Base-by-base conservation (phyloP, 2,888 invertebrate genomes). In the Drosophila pseudotakahashii region DNA sequence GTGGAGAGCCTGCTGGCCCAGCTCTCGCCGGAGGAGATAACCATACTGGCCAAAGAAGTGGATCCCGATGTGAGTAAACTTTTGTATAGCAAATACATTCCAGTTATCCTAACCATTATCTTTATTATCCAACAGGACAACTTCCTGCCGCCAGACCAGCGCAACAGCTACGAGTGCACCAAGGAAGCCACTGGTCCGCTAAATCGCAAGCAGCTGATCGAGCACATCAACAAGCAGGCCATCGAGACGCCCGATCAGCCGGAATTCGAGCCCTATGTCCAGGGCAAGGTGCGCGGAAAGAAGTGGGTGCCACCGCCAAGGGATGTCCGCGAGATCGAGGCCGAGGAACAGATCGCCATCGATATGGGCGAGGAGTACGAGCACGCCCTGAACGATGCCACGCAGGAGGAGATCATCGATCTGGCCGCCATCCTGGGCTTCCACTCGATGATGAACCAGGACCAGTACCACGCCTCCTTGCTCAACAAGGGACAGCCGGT, bases 371-470 rank as follows among this genome's bases (percentile, higher is more conserved):
- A 98, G 90, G 98, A 98, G 91, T 98, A 98, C 91, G 98, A 98
- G 91, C 94, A 95, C 89, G 98, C 98, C n/a, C 94, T 99, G 75
- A 94, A 94, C 41, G 94, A 94, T 89, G 98, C 98, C 57, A 94
- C 97, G 79, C 98, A 98, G 93, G 97, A 98, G 92, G 98, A 99
- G 94, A 97, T 99, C 89, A 99, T 99, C 90, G 99, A 99, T 93
- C 94, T 99, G 92, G 99, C 99, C 89, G 99, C 98, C 92, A 98
- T 99, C 92, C 95, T 99, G 91, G 99, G 99, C 90, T 98, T 99
- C 95, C 99, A 99, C 93, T 99, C 99, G 75, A 99, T 99, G 98
- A 97, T 99, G 96, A 99, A 99, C 92, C 99, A 99, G 93, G 98
- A 99, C 91, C 99, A 99, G 93, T 99, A 98, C 93, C 98, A 99